Conservation (phyloP, 2,113 vertebrate species). For the Aepyceros melampus region DNA sequence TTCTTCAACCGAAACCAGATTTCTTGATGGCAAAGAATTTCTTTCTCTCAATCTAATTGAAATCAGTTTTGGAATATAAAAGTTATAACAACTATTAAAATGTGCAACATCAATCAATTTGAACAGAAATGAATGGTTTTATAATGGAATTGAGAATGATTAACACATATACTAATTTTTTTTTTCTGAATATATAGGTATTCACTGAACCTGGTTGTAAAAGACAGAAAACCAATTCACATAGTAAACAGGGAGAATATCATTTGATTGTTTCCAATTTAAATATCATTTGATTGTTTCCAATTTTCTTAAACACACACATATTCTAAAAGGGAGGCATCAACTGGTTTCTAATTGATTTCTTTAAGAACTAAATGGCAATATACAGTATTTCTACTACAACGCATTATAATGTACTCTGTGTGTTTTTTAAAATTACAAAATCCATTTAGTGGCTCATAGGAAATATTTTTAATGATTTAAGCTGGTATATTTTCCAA, state of each 20-base stretch:
- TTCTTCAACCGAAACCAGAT: not conserved
- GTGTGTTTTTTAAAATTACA: not conserved
- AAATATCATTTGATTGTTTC: not conserved
- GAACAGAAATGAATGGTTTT: not conserved
- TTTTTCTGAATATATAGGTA: not conserved
- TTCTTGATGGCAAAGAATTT: not conserved
- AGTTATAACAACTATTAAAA: not conserved
- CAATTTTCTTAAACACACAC: not conserved
- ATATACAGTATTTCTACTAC: not conserved
- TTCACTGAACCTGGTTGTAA: not conserved
- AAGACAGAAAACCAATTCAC: not conserved
- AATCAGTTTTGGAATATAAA: not conserved
- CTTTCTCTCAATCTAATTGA: not conserved
- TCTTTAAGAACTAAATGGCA: not conserved
- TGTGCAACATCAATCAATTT: not conserved
- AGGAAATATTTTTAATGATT: conserved; percentile 1
- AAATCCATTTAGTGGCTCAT: not conserved
- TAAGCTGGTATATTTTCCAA: not conserved
- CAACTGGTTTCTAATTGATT: not conserved
- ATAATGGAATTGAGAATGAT: not conserved
- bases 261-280: too few relatives aligned
- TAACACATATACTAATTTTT: not conserved
- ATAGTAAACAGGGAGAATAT: not conserved
- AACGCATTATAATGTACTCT: not conserved
- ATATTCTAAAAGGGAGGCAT: not conserved